These are phyloP conservation scores for Anastatus disparis DNA, from an alignment of 1,140 invertebrate genomes.

Conservation along the genomic window DNA sequence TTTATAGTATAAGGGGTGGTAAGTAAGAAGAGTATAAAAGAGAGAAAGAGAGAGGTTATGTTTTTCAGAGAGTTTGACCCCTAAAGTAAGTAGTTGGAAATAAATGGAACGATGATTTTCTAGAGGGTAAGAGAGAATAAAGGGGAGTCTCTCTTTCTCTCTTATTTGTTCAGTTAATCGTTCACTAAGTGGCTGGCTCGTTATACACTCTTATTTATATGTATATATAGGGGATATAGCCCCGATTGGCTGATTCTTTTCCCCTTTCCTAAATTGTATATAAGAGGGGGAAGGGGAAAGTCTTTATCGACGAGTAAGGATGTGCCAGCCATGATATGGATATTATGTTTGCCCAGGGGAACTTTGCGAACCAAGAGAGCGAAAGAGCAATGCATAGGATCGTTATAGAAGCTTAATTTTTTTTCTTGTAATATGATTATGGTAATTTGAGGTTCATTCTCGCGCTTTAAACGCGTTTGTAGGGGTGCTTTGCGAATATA, in stretches of 20 bases:
- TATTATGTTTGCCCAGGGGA: slow-evolving; percentile 7
- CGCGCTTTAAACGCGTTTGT: no score
- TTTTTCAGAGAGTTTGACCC: neutral
- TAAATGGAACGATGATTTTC: neutral
- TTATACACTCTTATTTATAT: no score
- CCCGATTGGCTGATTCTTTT: slow-evolving; percentile 3
- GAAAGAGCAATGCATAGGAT: no score
- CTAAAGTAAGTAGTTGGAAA: neutral
- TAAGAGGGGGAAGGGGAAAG: neutral
- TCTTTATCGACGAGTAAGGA: neutral
- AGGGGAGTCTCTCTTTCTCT: neutral
- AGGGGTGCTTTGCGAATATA: no score
- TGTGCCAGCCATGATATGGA: slow-evolving; percentile 3
- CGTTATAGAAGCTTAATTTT: no score
- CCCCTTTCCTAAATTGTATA: neutral
- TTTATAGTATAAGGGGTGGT: no score
- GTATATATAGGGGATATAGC: no score
- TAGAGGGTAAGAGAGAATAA: neutral
- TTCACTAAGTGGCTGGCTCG: slow-evolving; percentile 53
- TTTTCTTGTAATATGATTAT: slow-evolving; percentile 1
- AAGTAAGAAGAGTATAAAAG: no score
- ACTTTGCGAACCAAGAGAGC: neutral
- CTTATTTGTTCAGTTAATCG: slow-evolving; percentile 59
- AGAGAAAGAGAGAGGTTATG: neutral
- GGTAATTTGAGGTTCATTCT: no score